Evolutionary conservation across 64 coral and sea anemone species (phyloP), one percentile per base, ranked within the genome.

Genomic region (Trachythela sp.): DNA sequence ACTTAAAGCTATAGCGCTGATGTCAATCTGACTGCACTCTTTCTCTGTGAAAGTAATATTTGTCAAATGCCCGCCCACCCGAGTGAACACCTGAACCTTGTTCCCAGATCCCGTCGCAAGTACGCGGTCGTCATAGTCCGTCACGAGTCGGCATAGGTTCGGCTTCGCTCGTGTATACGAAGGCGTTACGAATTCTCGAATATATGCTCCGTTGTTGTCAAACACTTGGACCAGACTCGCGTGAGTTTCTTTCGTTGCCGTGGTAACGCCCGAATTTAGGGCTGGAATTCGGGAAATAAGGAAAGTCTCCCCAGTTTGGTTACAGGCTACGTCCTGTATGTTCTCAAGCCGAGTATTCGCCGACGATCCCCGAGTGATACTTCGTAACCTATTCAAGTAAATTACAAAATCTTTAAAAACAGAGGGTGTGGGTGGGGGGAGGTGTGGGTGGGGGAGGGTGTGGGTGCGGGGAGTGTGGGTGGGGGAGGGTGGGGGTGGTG

Each of bases 61-160:
- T 7, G 75, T 80, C 75, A 80, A 30, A 39, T 80, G 75, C 15
- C 75, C 75, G 11, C 75, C 75, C 13, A 39, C 75, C 8, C 33
- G 8, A 2, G 75, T 80, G 34, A 80, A 80, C 30, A 80, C 75
- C 37, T 80, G 75, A 80, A 80, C 75, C 75, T 80, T 80, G 75
- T 80, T 80, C 2, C 75, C 75, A 80, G 75, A 80, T 2, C 75
- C 75, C 30, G 75, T 80, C 31, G 75, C 75, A 0, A 80, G 30
- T 9, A 80, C 75, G 75, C 75, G 75, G 75, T 80, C 75, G 75
- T 80, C 75, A 13, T 30, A 15, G 35, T 80, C 75, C 75, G 75
- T 80, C 75, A 37, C 75, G 13, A 80, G 33, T 80, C 75, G 33
- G 20, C 75, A 80, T 29, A 20, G 30, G 26, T 64, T 26, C 17